Conservation (phyloP, 2,797 vertebrate genomes). For the Galagoides demidoff region DNA sequence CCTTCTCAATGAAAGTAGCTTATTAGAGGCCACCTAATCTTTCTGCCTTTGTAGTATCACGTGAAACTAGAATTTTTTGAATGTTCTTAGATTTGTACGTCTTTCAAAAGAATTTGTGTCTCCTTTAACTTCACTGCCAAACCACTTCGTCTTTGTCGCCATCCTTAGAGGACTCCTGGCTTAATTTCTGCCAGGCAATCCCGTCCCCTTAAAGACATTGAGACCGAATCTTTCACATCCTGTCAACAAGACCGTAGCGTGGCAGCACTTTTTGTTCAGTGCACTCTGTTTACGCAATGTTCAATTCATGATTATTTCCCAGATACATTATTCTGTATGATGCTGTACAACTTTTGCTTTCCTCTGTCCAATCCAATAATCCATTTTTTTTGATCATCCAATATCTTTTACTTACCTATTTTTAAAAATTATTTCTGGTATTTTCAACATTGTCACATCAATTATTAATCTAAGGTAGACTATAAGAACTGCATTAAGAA, state of each 20-base stretch:
- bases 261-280: background rate
- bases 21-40: background rate
- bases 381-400: background rate
- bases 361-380: background rate
- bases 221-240: background rate
- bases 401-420: constrained; percentile 38
- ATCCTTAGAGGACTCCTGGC: background rate
- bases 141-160: constrained; percentile 25
- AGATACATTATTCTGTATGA: background rate
- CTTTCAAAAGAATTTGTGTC: constrained; percentile 37
- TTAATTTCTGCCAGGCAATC: constrained; percentile 45
- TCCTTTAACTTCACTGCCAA: background rate
- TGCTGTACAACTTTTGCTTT: background rate
- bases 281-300: constrained; percentile 9
- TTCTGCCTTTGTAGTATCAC: background rate
- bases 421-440: background rate
- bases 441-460: background rate
- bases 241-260: background rate
- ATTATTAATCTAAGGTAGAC: background rate
- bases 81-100: background rate
- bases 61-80: background rate
- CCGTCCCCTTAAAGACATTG: constrained; percentile 13
- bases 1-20: background rate
- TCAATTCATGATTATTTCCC: background rate
- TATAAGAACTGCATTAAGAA: background rate